Evolutionary conservation across 1,140 invertebrate genomes (phyloP).

Genomic region (Drosophila pseudoananassae): DNA sequence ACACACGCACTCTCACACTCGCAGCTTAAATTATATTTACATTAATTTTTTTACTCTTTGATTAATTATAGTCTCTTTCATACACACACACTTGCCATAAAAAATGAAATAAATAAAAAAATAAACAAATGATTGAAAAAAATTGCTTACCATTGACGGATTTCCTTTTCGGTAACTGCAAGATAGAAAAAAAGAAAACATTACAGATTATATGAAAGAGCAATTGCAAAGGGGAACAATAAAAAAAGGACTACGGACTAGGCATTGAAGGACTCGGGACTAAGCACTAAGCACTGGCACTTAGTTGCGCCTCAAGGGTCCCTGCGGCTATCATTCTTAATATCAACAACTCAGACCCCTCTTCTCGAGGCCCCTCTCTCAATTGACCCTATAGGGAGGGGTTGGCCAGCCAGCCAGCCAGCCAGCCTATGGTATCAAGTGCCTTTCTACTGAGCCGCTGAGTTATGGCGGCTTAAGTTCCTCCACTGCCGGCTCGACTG

Average conservation of each 20-base stretch:
- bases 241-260: not conserved
- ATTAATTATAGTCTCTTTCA: slow-evolving; percentile 22
- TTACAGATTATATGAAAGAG: slow-evolving; percentile 23
- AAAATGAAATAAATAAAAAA: not conserved
- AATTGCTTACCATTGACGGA: slow-evolving; percentile 91
- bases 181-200: slow-evolving; percentile 34
- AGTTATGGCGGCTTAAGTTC: slow-evolving; percentile 60
- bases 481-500: slow-evolving; percentile 15
- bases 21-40: slow-evolving; percentile 35
- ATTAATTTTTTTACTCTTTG: slow-evolving; percentile 8
- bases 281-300: slow-evolving; percentile 8
- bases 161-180: slow-evolving; percentile 94
- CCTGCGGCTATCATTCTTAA: slow-evolving; percentile 34
- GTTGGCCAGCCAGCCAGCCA: too few species aligned
- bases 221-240: slow-evolving; percentile 19
- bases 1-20: not conserved
- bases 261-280: not conserved
- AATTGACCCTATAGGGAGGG: not conserved
- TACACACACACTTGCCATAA: not conserved
- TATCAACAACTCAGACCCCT: slow-evolving; percentile 27
- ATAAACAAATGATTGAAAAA: not conserved
- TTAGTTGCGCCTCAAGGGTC: slow-evolving; percentile 23
- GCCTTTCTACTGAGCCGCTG: slow-evolving; percentile 48
- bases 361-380: too few species aligned
- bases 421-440: slow-evolving; percentile 14